Conservation (phyloP, 1,140 invertebrate genomes). For the Cyclargus thomasi region DNA sequence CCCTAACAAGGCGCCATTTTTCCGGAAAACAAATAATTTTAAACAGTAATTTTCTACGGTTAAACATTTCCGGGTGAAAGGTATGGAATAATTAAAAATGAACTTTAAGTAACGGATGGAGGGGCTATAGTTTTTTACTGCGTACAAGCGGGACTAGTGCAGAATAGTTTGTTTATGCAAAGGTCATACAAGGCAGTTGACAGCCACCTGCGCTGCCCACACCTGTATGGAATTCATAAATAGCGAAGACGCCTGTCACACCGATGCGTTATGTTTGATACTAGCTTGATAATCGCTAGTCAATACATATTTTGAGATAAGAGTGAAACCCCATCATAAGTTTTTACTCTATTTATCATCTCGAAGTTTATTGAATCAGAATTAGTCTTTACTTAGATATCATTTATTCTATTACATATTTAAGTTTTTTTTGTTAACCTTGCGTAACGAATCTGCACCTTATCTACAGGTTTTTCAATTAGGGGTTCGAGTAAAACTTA, state of each 20-base stretch:
- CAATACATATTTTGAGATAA: not conserved
- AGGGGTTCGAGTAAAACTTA: not conserved
- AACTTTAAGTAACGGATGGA: slow-evolving; percentile 9
- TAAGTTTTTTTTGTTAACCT: not conserved
- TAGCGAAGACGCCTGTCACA: slow-evolving; percentile 46
- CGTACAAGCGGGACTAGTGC: slow-evolving; percentile 28
- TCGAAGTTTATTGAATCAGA: too few relatives aligned
- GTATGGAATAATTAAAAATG: slow-evolving; percentile 1
- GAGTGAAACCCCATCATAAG: not conserved
- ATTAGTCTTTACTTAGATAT: too few relatives aligned
- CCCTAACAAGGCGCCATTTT: not conserved
- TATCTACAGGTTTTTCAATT: not conserved
- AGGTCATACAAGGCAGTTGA: slow-evolving; percentile 58
- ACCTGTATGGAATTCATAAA: slow-evolving; percentile 67
- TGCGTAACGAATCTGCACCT: not conserved
- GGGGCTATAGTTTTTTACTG: slow-evolving; percentile 24
- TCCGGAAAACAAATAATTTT: slow-evolving; percentile 1
- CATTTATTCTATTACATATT: too few relatives aligned
- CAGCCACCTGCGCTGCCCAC: slow-evolving; percentile 60
- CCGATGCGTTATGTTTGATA: slow-evolving; percentile 25
- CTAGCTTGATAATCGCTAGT: not conserved
- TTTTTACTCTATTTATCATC: not conserved
- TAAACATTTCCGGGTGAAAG: slow-evolving; percentile 12
- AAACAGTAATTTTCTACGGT: slow-evolving; percentile 2
- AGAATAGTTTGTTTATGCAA: slow-evolving; percentile 62